phyloP scores from a whole-genome alignment of 2,888 invertebrate species.

The Apocheima hispidaria region DNA sequence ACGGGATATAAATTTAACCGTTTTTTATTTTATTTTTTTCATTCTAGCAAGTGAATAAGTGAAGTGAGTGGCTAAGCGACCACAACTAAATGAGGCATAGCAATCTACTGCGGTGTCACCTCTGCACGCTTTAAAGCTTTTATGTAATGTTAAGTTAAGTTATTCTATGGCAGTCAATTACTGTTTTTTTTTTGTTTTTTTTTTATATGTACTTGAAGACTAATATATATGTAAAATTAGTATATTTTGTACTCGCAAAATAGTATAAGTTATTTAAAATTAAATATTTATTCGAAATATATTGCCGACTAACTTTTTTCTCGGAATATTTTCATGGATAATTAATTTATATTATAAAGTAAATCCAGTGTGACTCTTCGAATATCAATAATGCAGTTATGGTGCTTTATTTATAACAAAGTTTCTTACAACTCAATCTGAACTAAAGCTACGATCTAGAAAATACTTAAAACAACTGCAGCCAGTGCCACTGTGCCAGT shows the following conservation, averaged over 20 bases:
- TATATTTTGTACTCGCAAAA: not conserved
- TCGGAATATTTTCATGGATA: not conserved
- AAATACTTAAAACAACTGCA: no score
- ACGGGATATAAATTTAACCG: no score
- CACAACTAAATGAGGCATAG: no score
- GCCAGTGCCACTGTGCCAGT: no score
- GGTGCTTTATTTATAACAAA: no score
- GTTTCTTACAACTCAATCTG: no score
- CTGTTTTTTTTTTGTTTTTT: not conserved
- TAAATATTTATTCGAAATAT: not conserved
- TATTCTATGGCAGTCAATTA: not conserved
- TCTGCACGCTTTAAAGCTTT: not conserved
- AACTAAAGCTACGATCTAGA: no score
- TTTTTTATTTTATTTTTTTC: no score
- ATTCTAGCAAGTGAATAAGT: no score
- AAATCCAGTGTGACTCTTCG: no score
- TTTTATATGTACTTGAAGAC: not conserved
- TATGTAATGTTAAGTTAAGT: not conserved
- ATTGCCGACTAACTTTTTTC: not conserved
- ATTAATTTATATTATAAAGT: not conserved
- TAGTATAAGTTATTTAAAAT: not conserved
- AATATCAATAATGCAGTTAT: no score
- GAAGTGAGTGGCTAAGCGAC: no score
- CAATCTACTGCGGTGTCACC: not conserved
- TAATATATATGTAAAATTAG: not conserved